A percentile compares a stretch with the other conserved stretches of the same genome.
Evolutionary conservation across 2,797 vertebrate genomes (phyloP).

Genomic region (Characodon lateralis): DNA sequence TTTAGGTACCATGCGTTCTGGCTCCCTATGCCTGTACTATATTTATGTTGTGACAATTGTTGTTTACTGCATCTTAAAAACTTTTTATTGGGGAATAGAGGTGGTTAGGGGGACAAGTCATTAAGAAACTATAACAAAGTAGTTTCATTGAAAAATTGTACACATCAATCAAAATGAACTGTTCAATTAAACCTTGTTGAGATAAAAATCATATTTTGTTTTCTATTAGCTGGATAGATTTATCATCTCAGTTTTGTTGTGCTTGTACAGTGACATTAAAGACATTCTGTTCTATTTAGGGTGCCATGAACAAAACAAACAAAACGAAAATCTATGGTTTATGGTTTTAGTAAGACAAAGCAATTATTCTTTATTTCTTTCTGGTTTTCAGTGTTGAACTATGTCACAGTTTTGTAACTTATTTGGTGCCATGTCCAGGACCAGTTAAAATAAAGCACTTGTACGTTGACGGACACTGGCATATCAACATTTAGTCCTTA

Average conservation of each 20-base stretch:
- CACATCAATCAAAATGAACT: no score
- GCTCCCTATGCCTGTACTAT: no score
- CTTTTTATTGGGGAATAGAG: no score
- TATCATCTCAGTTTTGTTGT: neutral
- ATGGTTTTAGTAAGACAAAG: neutral
- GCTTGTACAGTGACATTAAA: no score
- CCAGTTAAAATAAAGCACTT: neutral
- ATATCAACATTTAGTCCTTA: neutral
- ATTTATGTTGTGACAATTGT: no score
- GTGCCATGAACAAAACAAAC: neutral
- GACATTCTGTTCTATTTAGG: neutral
- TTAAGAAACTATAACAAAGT: no score
- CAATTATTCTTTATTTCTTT: neutral
- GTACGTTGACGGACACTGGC: neutral
- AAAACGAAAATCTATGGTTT: neutral
- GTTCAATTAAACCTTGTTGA: no score
- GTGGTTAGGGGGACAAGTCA: no score
- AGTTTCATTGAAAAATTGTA: no score
- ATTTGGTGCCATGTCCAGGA: neutral
- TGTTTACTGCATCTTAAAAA: no score
- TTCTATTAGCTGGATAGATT: neutral
- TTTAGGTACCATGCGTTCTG: no score
- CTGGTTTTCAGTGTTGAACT: neutral
- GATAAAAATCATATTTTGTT: no score
- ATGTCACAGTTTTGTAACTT: neutral